These are phyloP conservation scores for Elephantulus edwardii DNA, from an alignment of 2,113 vertebrate species.

Conservation along the genomic window DNA sequence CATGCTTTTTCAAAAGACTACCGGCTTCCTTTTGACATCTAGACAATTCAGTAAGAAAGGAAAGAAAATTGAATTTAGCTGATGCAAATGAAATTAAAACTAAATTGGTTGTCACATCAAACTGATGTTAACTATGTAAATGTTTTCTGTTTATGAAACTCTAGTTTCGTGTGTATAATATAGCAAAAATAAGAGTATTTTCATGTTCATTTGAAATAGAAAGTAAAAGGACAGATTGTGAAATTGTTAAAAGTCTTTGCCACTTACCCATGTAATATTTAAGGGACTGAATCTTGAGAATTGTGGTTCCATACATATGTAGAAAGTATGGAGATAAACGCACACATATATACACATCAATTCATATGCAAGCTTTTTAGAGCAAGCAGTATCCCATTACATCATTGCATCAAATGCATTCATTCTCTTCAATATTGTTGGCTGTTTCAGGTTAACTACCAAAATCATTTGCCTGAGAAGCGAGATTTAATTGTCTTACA, in stretches of 20 bases:
- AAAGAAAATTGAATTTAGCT: constrained; percentile 78
- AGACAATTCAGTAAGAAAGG: constrained; percentile 55
- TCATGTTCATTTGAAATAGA: constrained; percentile 42
- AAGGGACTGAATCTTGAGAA: constrained; percentile 24
- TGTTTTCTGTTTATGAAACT: constrained; percentile 80
- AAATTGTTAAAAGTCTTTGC: constrained; percentile 52
- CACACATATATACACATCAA: constrained; percentile 27
- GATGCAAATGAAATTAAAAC: constrained; percentile 83
- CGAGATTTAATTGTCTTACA: constrained; percentile 90
- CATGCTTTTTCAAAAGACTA: constrained; percentile 55
- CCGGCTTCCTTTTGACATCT: constrained; percentile 67
- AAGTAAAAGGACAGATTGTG: constrained; percentile 38
- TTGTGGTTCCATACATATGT: not conserved
- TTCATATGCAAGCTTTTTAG: constrained; percentile 62
- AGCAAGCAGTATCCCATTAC: constrained; percentile 85
- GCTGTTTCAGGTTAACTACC: constrained; percentile 88
- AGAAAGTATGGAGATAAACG: not conserved
- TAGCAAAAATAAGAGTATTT: constrained; percentile 57
- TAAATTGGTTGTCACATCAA: constrained; percentile 81
- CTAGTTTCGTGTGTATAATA: constrained; percentile 52
- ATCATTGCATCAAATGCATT: constrained; percentile 87
- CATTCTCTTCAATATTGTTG: constrained; percentile 85
- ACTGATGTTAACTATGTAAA: constrained; percentile 80
- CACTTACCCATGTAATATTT: constrained; percentile 39
- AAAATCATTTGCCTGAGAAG: constrained; percentile 88